Evolutionary conservation across 2,888 invertebrate genomes (phyloP), one percentile per base, ranked within the genome.

Genomic region (Blastobasis lacticolella): DNA sequence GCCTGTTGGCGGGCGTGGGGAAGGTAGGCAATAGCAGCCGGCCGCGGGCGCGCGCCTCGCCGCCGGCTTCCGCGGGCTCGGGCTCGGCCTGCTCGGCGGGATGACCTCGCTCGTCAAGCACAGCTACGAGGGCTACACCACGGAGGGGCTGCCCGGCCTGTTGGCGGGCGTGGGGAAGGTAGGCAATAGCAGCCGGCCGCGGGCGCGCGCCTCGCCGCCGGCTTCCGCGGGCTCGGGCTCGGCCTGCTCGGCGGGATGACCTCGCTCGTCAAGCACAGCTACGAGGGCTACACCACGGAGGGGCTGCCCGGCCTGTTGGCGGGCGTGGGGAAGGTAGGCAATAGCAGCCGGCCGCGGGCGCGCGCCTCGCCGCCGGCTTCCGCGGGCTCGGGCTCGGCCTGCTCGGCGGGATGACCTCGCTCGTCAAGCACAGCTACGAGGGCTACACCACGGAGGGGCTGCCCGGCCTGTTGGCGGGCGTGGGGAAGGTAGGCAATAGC

Each of bases 371-470:
- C 54, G 97, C 97, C 47, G 99, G 98, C n/a, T 81, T 98, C 56
- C 95, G 96, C 72, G 98, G 98, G 0, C 91, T 99, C 36, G 97
- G 97, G 0, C 95, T 97, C 72, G 99, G 99, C 5, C 76, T 99
- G 48, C 87, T 97, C 36, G 98, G 86, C 37, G 87, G 87, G 44
- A 73, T 86, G 77, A 87, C 87, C 49, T 86, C 86, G 8, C 73
- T 87, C 50, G 94, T 97, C 56, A 94, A 95, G 63, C 98, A 98
- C 83, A 95, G 97, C 23, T 96, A 97, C 75, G 95, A 95, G 71
- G 98, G 98, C 8, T 95, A 94, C 1, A 90, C 93, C 23, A 91
- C 91, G 56, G 96, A 97, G 77, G 98, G 98, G 4, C 84, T 97
- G 58, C 92, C 91, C 45, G 94, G 91, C 23, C 91, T 96, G 63